Base-by-base conservation (phyloP, 2,797 vertebrate genomes). In the Coreius guichenoti region DNA sequence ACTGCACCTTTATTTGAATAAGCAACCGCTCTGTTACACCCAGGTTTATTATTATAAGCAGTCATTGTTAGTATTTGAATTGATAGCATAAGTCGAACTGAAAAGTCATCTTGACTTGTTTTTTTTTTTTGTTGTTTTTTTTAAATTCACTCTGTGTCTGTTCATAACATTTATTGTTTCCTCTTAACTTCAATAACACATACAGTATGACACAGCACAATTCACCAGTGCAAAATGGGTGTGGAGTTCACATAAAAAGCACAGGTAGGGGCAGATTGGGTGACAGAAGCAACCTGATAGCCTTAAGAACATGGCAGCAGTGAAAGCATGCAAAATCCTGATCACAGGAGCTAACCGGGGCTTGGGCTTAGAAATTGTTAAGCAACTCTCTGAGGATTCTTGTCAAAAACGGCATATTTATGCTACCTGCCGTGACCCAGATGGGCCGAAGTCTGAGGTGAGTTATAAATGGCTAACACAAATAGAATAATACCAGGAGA, bases 261-360 rank as follows among this genome's bases (percentile, higher is more conserved):
- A 19, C 4, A 17, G 75, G 26, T 31, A 45, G 36, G 3, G 47
- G 58, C 43, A 76, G 39, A 70, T 16, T 72, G 5, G 31, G 14
- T 13, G 75, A 82, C 19, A 74, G 31, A 77, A 39, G 23, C 33
- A 26, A 33, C 36, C 36, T 77, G 13, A 39, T 8, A 36, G 39
- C 31, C 3, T 5, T 82, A 26, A 72, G 45, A 80, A 33, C 7
- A 58, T 89, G 91, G 89, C 82, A 4, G 72, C 54, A 45, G 54
- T 68, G 31, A 65, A 80, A 67, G 26, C 75, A 5, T 76, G 54
- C 74, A 91, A 58, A 2, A 29, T 93, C 21, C 87, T 96, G 39
- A 91, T 95, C 74, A 94, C 94, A 0, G 94, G 93, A 33, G 92
- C 92, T 65, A 95, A 95, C 90, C 39, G 90, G 0, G 93, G 94